Evolutionary conservation across 2,113 vertebrate genomes (phyloP), one percentile per base, ranked within the genome.

Genomic region (Gymnarchus niloticus): DNA sequence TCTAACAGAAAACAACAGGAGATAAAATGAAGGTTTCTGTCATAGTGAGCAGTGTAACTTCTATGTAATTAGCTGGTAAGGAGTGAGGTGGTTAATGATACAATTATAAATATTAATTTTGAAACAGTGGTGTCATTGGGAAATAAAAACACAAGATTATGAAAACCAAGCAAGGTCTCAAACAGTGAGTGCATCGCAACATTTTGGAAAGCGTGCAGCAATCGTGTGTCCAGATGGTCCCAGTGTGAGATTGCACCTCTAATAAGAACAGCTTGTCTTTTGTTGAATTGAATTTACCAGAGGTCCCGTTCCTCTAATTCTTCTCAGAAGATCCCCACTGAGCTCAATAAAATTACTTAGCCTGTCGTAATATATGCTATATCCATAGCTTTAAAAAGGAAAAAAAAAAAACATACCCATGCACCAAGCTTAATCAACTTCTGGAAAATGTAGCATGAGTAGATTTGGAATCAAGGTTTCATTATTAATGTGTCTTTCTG

Each of bases 181-280:
- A 37, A 83, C 33, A 83, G 82, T 23, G 80, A n/a, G 0, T 46
- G 28, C 46, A n/a, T 82, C 54, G 17, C 77, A 78, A 69, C 46
- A 37, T 73, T 83, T 69, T 52, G 44, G 23, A 83, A 52, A 78
- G 56, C 73, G 21, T 3, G n/a, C 54, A 54, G 78, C 33, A 69
- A 28, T 69, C 85, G 46, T 25, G 48, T 12, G 69, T 56, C 65
- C 84, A 85, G 84, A 85, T 85, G 84, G 84, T 48, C 84, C 84
- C 73, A 56, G 84, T 65, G 37, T 85, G 84, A 78, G 57, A 25
- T 77, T 57, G 51, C 84, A 78, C 84, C 69, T 85, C 84, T 85
- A 78, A 78, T 85, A 85, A 85, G 84, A 78, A 77, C 84, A 85
- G 73, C 51, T 49, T 78, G 69, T 77, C 73, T 85, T 78, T 80